Percentiles rank a stretch among this genome's conserved stretches.
These are phyloP conservation scores for Agrotis ipsilon DNA, from an alignment of 2,888 invertebrate species.

Conservation along the genomic window DNA sequence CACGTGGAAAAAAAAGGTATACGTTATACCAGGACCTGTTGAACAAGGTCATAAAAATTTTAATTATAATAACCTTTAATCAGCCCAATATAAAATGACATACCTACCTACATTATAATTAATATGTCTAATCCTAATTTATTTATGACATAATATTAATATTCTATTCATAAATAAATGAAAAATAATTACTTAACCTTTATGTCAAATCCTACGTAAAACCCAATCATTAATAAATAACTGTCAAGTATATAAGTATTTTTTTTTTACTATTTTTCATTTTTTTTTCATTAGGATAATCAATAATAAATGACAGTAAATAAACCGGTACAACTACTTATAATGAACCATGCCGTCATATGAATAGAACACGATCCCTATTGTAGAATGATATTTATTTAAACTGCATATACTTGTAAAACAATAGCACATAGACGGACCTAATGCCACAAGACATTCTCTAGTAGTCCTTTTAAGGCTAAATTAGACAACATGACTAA, in stretches of 20 bases:
- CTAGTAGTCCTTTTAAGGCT: too few species aligned
- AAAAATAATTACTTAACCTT: not conserved
- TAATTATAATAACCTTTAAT: constrained; percentile 1
- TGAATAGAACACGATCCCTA: not conserved
- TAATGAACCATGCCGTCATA: not conserved
- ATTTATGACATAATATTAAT: not conserved
- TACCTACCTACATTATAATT: not conserved
- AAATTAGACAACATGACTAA: too few species aligned
- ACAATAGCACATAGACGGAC: too few species aligned
- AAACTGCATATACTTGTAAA: too few species aligned
- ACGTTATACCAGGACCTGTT: not conserved
- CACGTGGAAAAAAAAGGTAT: too few species aligned
- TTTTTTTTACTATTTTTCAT: not conserved
- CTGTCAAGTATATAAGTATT: too few species aligned
- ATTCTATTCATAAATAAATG: not conserved
- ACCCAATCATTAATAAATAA: not conserved
- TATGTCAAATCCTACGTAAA: not conserved
- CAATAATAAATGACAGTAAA: not conserved
- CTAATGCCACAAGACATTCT: too few species aligned
- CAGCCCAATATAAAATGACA: not conserved
- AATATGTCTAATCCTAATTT: not conserved
- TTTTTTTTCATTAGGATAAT: constrained; percentile 1
- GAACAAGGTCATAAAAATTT: constrained; percentile 1
- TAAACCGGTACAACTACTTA: not conserved
- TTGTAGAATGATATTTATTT: too few species aligned